Conservation (phyloP, 2,888 invertebrate species). For the Raillietiella orientalis region DNA sequence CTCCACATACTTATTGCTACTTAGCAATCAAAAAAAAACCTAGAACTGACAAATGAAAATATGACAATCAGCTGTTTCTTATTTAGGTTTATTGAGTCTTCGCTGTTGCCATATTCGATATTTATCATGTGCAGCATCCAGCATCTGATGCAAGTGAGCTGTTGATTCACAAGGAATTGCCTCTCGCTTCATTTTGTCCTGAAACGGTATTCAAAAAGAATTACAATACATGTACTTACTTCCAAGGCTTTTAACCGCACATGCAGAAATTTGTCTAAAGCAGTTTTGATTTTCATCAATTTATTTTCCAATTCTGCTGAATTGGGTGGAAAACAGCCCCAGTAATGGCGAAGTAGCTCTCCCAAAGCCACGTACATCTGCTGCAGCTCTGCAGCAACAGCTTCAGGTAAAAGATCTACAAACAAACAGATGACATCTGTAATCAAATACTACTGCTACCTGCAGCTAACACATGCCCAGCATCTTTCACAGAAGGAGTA, state of each 20-base stretch:
- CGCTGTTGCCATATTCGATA: conserved; percentile 51
- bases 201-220: conserved; percentile 9
- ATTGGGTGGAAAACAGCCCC: conserved; percentile 61
- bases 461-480: too few species aligned
- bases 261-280: conserved; percentile 52
- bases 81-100: not conserved
- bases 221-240: conserved; percentile 6
- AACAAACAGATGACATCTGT: conserved; percentile 9
- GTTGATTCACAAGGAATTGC: conserved; percentile 31
- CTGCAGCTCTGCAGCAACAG: conserved; percentile 48
- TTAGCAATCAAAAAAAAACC: too few species aligned
- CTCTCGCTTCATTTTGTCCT: conserved; percentile 46
- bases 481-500: too few species aligned
- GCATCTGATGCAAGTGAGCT: conserved; percentile 49
- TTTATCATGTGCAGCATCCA: conserved; percentile 53
- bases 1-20: too few species aligned
- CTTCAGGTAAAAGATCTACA: conserved; percentile 45
- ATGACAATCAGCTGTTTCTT: too few species aligned
- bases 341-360: conserved; percentile 73
- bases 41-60: too few species aligned
- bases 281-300: conserved; percentile 56
- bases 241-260: conserved; percentile 24
- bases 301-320: conserved; percentile 34
- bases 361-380: conserved; percentile 53
- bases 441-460: too few species aligned